Evolutionary conservation across 1,140 invertebrate genomes (phyloP).

Genomic region (Polypedilum pembai): DNA sequence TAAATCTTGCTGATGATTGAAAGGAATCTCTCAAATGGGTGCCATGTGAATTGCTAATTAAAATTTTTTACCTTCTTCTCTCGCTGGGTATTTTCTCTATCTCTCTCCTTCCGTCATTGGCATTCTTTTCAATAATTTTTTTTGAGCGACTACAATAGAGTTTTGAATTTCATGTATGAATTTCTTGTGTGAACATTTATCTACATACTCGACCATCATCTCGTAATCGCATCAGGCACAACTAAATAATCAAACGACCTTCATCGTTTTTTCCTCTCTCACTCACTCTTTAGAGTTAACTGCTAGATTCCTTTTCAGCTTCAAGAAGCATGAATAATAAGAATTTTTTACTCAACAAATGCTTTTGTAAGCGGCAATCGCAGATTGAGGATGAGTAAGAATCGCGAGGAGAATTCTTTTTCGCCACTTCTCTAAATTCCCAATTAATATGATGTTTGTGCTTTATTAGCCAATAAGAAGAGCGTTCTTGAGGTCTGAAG

Average conservation of each 20-base stretch:
- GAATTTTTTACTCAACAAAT: not conserved
- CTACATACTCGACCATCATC: not conserved
- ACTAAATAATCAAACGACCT: conserved; percentile 6
- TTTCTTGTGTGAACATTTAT: not conserved
- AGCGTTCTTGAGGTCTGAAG: not conserved
- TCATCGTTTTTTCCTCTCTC: conserved; percentile 5
- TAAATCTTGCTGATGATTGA: not conserved
- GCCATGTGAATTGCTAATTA: conserved; percentile 5
- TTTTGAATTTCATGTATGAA: not conserved
- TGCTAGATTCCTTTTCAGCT: conserved; percentile 8
- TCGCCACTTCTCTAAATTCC: not conserved
- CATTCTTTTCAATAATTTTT: not conserved
- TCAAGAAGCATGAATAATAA: conserved; percentile 1
- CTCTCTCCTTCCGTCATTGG: not conserved
- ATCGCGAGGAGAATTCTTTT: not conserved
- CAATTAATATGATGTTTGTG: conserved; percentile 5
- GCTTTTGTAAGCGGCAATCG: not conserved
- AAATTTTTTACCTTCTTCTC: not conserved
- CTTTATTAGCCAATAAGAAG: conserved; percentile 3
- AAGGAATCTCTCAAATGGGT: not conserved
- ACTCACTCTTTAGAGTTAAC: not conserved
- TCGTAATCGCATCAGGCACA: not conserved
- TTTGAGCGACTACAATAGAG: not conserved
- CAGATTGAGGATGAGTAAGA: not conserved
- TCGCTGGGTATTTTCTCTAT: not conserved